A percentile compares a stretch with the other conserved stretches of the same genome.
Conservation (phyloP, 2,113 vertebrate species). For the Tursiops truncatus region DNA sequence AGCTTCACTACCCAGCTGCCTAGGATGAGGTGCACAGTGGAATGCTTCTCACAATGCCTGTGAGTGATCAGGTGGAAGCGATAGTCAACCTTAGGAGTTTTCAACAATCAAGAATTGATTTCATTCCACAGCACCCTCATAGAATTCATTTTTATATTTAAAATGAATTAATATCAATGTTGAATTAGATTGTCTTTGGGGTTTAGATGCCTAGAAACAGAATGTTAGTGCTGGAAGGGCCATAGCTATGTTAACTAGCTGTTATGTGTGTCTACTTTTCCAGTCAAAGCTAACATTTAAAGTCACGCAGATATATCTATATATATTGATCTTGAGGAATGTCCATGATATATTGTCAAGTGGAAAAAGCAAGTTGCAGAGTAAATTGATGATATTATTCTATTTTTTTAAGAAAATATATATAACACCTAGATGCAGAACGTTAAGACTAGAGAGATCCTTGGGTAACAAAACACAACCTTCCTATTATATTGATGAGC, state of each 20-base stretch:
- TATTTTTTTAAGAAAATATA: conserved; percentile 27
- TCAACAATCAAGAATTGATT: conserved; percentile 1
- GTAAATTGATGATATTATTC: conserved; percentile 58
- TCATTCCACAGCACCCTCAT: conserved; percentile 5
- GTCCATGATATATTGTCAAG: conserved; percentile 50
- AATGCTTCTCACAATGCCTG: not conserved
- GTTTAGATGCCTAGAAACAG: conserved; percentile 30
- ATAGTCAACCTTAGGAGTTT: not conserved
- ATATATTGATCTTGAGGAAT: conserved; percentile 56
- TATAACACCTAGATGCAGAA: conserved; percentile 34
- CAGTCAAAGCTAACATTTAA: conserved; percentile 60
- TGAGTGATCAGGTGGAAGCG: not conserved
- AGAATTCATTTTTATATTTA: conserved; percentile 43
- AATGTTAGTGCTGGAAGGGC: not conserved
- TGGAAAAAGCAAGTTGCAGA: conserved; percentile 42
- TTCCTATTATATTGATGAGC: conserved; percentile 33
- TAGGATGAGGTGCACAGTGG: not conserved
- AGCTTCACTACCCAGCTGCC: not conserved
- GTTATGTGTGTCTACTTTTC: not conserved
- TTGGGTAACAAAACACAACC: conserved; percentile 39
- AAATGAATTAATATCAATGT: conserved; percentile 39
- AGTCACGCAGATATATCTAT: conserved; percentile 21
- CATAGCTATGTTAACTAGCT: conserved; percentile 37
- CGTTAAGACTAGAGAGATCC: not conserved
- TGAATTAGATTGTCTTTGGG: conserved; percentile 41